Evolutionary conservation across 2,797 vertebrate genomes (phyloP).

Genomic region (Lithobates sylvaticus): DNA sequence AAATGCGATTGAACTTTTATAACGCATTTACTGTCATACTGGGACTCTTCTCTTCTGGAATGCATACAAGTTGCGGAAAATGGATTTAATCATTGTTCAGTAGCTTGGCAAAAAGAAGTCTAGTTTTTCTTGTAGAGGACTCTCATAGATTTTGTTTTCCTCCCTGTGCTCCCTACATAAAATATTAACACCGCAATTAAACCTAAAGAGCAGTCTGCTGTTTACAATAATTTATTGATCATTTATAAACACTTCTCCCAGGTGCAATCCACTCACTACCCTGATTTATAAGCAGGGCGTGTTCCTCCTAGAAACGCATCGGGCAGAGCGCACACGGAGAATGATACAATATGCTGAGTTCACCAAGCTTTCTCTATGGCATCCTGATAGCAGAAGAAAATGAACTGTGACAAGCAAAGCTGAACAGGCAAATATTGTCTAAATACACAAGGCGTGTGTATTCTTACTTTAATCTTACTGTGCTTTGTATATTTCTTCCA

Average conservation of each 20-base stretch:
- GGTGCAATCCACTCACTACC: conserved; percentile 17
- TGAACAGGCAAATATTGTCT: too few species aligned
- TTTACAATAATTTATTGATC: conserved; percentile 52
- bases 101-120: neutral
- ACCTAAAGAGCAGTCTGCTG: conserved; percentile 42
- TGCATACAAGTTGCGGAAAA: neutral
- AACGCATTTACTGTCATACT: too few species aligned
- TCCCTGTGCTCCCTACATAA: conserved; percentile 20
- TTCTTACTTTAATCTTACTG: too few species aligned
- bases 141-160: conserved; percentile 12
- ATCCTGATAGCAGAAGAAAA: too few species aligned
- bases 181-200: conserved; percentile 54
- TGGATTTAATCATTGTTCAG: neutral
- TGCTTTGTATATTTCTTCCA: too few species aligned
- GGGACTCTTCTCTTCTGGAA: too few species aligned
- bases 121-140: conserved; percentile 14
- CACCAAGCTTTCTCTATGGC: neutral
- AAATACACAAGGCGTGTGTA: too few species aligned
- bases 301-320: neutral
- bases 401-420: too few species aligned
- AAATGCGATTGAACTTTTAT: too few species aligned
- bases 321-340: neutral
- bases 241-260: conserved; percentile 34
- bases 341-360: conserved; percentile 6
- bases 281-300: conserved; percentile 7